phyloP scores from a whole-genome alignment of 2,113 vertebrate genomes.

The Athene cunicularia region DNA sequence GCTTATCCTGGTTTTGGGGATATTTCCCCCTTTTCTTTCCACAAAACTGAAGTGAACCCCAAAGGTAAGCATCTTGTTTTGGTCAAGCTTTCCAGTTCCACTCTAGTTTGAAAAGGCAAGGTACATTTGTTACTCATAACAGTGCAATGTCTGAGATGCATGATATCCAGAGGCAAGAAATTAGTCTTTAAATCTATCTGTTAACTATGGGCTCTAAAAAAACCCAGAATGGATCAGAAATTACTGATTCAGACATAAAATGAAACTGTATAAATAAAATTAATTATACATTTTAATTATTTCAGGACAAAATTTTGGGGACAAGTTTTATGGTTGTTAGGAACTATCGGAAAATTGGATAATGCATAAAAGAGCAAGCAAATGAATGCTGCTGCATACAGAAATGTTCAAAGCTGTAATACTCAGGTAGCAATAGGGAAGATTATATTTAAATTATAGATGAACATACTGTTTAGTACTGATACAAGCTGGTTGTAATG shows the following conservation, averaged over 20 bases:
- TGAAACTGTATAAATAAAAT: not conserved
- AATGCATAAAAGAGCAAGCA: conserved; percentile 31
- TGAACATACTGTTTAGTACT: not conserved
- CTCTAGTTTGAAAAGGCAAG: not conserved
- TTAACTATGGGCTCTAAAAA: not conserved
- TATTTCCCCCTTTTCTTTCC: not conserved
- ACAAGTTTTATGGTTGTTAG: conserved; percentile 22
- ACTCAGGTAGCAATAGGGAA: not conserved
- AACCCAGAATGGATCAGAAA: not conserved
- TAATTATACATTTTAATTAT: conserved; percentile 45
- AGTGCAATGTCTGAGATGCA: not conserved
- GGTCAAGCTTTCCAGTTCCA: not conserved
- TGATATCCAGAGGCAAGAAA: not conserved
- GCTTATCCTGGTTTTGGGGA: not conserved
- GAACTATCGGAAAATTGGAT: conserved; percentile 38
- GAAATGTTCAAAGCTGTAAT: not conserved
- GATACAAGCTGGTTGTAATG: not conserved
- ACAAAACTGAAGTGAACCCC: not conserved
- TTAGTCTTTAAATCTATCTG: conserved; percentile 7
- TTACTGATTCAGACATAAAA: conserved; percentile 25
- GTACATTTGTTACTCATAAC: not conserved
- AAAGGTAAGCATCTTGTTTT: not conserved
- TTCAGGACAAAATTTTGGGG: not conserved
- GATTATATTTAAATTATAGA: not conserved
- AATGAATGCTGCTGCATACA: not conserved